Evolutionary conservation across 2,888 invertebrate genomes (phyloP).

Genomic region (Ectemnius continuus): DNA sequence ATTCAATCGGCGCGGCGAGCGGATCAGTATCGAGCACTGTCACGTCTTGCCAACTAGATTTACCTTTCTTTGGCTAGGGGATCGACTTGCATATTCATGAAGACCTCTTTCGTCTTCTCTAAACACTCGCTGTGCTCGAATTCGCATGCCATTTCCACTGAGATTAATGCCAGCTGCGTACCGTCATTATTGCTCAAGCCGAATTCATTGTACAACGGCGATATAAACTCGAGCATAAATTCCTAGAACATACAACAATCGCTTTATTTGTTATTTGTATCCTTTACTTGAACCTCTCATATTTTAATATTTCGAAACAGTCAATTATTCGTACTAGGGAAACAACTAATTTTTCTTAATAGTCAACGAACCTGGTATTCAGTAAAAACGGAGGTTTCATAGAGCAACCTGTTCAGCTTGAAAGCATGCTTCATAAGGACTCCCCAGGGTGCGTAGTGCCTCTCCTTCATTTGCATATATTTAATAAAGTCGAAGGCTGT

Average conservation of each 20-base stretch:
- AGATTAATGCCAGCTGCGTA: slow-evolving; percentile 60
- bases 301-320: neutral
- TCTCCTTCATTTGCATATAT: slow-evolving; percentile 78
- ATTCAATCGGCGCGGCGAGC: too few relatives aligned
- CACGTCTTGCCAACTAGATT: neutral
- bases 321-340: neutral
- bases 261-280: neutral
- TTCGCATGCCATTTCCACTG: slow-evolving; percentile 64
- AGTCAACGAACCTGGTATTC: slow-evolving; percentile 65
- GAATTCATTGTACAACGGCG: slow-evolving; percentile 61
- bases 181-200: slow-evolving; percentile 54
- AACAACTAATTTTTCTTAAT: neutral
- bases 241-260: slow-evolving; percentile 54
- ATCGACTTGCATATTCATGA: slow-evolving; percentile 27
- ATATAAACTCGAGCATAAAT: slow-evolving; percentile 62
- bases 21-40: neutral
- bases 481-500: slow-evolving; percentile 78
- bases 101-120: slow-evolving; percentile 56
- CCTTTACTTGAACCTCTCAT: neutral
- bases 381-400: slow-evolving; percentile 65
- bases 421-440: slow-evolving; percentile 77
- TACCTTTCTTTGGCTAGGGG: slow-evolving; percentile 32
- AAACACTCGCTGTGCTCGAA: slow-evolving; percentile 66
- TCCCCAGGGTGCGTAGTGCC: slow-evolving; percentile 80
- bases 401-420: slow-evolving; percentile 74